phyloP scores from a whole-genome alignment of 2,888 invertebrate genomes.

The Drosophila mercatorum region DNA sequence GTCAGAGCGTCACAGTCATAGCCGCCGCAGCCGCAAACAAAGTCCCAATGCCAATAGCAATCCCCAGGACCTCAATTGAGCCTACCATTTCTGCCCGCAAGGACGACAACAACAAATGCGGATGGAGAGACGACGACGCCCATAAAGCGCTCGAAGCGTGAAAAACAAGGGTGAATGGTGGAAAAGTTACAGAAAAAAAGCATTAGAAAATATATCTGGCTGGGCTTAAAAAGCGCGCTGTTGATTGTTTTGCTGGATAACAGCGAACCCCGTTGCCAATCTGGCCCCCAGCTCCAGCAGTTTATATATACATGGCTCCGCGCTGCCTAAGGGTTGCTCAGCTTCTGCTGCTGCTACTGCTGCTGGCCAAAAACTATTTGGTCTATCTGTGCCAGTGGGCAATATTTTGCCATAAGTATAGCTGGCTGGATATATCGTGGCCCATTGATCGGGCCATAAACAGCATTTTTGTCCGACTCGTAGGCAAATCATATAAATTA shows the following conservation, averaged over 20 bases:
- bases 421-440: constrained; percentile 66
- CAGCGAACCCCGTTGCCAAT: constrained; percentile 59
- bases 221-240: constrained; percentile 78
- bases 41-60: constrained; percentile 66
- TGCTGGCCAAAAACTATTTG: constrained; percentile 45
- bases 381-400: constrained; percentile 66
- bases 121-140: constrained; percentile 32
- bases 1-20: constrained; percentile 32
- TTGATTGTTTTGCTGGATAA: constrained; percentile 78
- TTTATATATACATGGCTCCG: constrained; percentile 3
- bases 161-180: constrained; percentile 81
- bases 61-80: constrained; percentile 68
- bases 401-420: constrained; percentile 53
- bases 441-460: constrained; percentile 76
- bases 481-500: constrained; percentile 80
- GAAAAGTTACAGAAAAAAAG: constrained; percentile 80
- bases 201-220: constrained; percentile 79
- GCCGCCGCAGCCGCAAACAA: constrained; percentile 58
- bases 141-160: constrained; percentile 79
- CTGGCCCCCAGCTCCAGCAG: constrained; percentile 32
- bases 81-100: constrained; percentile 61
- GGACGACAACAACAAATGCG: constrained; percentile 33
- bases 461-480: constrained; percentile 76
- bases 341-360: constrained; percentile 13
- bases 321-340: constrained; percentile 68